A percentile compares a stretch with the other conserved stretches of the same genome.
Conservation (phyloP, 2,797 vertebrate genomes). For the Tenualosa thibaudeaui region DNA sequence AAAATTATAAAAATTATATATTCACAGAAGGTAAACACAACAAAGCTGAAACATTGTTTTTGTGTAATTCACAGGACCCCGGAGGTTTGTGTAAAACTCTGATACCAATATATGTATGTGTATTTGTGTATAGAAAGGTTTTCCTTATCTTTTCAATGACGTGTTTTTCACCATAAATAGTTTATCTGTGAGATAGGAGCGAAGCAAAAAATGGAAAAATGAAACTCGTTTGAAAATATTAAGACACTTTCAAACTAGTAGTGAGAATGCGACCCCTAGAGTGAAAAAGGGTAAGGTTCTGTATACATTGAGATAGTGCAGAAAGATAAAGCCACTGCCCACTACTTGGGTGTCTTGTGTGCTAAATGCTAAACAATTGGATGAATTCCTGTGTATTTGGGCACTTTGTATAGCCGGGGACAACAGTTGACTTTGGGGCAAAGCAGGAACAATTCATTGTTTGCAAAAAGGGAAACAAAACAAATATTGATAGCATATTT, state of each 20-base stretch:
- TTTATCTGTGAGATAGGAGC: conserved; percentile 62
- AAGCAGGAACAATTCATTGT: conserved; percentile 62
- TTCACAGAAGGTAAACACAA: conserved; percentile 56
- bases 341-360: conserved; percentile 34
- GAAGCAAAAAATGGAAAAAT: conserved; percentile 52
- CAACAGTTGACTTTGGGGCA: conserved; percentile 52
- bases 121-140: conserved; percentile 40
- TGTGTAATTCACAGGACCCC: conserved; percentile 33
- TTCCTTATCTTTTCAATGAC: conserved; percentile 50
- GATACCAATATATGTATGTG: not conserved
- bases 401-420: conserved; percentile 54
- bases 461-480: conserved; percentile 44
- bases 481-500: conserved; percentile 45
- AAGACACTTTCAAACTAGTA: conserved; percentile 59
- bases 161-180: conserved; percentile 66
- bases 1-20: not conserved
- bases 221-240: conserved; percentile 68
- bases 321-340: conserved; percentile 58
- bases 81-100: not conserved
- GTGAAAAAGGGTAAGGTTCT: conserved; percentile 46
- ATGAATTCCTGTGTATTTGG: conserved; percentile 59
- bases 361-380: conserved; percentile 51
- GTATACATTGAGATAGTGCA: conserved; percentile 58
- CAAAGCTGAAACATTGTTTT: conserved; percentile 43
- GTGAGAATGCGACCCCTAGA: conserved; percentile 49